These are phyloP conservation scores for Antennarius maculatus DNA, from an alignment of 2,797 vertebrate species.

Conservation along the genomic window DNA sequence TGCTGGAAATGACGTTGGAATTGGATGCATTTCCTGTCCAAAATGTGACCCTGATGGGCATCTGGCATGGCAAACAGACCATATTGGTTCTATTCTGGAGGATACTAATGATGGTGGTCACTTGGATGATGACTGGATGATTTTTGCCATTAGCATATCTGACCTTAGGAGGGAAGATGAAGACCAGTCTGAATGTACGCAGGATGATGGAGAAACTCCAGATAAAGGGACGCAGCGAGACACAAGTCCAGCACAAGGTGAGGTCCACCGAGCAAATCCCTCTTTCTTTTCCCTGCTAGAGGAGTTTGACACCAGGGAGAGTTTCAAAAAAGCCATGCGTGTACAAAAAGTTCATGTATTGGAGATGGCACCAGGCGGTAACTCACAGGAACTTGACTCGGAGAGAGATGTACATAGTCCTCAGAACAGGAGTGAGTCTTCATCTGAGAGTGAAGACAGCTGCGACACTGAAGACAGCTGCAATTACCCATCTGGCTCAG, in stretches of 20 bases:
- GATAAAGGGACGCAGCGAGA: neutral
- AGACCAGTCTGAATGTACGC: neutral
- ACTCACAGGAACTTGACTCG: neutral
- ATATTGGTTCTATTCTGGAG: neutral
- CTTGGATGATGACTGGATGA: slow-evolving; percentile 22
- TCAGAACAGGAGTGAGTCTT: neutral
- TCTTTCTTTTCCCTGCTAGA: neutral
- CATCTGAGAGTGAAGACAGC: slow-evolving; percentile 27
- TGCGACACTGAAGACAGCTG: slow-evolving; percentile 53
- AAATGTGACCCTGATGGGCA: neutral
- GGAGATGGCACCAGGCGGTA: neutral
- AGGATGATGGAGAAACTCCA: neutral
- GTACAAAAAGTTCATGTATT: neutral
- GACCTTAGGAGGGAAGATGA: slow-evolving; percentile 5
- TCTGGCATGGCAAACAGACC: neutral
- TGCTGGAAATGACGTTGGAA: neutral
- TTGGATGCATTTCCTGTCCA: too few relatives aligned
- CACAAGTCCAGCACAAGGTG: neutral
- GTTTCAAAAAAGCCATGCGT: slow-evolving; percentile 4
- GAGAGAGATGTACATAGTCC: neutral
- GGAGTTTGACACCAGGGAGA: slow-evolving; percentile 27
- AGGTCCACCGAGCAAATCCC: rapidly evolving
- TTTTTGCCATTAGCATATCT: slow-evolving; percentile 17
- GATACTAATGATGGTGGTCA: slow-evolving; percentile 1
- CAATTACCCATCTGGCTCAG: slow-evolving; percentile 36